Conservation (phyloP, 2,888 invertebrate species). For the Drosophila trichaetosa region DNA sequence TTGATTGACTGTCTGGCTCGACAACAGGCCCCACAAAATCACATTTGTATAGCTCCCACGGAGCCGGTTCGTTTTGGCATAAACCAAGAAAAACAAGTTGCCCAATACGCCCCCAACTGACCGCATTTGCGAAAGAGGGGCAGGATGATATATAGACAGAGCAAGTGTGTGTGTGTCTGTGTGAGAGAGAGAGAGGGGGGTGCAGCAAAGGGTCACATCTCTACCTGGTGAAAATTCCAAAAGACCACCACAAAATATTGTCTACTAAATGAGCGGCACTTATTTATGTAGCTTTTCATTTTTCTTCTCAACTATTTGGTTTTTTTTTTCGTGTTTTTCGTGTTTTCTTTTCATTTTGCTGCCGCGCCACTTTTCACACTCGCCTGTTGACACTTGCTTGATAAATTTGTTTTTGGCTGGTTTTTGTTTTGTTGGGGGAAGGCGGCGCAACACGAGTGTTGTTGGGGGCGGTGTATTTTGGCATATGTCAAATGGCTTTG, state of each 20-base stretch:
- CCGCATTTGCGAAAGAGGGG: slow-evolving; percentile 28
- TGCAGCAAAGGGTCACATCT: slow-evolving; percentile 30
- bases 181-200: neutral
- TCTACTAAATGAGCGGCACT: slow-evolving; percentile 43
- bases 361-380: slow-evolving; percentile 64
- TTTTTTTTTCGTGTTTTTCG: neutral
- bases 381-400: slow-evolving; percentile 65
- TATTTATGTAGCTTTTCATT: slow-evolving; percentile 36
- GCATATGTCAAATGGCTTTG: slow-evolving; percentile 50
- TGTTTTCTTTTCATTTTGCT: slow-evolving; percentile 25
- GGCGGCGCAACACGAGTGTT: neutral
- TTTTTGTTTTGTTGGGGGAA: neutral
- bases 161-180: no score
- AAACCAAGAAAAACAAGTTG: slow-evolving; percentile 38
- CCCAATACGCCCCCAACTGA: slow-evolving; percentile 47
- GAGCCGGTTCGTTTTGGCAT: slow-evolving; percentile 4
- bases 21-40: slow-evolving; percentile 9
- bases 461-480: slow-evolving; percentile 16
- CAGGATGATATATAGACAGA: neutral
- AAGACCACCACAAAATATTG: slow-evolving; percentile 32
- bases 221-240: slow-evolving; percentile 76
- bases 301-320: slow-evolving; percentile 26
- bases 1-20: slow-evolving; percentile 44
- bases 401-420: slow-evolving; percentile 57
- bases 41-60: slow-evolving; percentile 4